phyloP scores from a whole-genome alignment of 2,113 vertebrate species.

The Pomatorhinus ruficollis region DNA sequence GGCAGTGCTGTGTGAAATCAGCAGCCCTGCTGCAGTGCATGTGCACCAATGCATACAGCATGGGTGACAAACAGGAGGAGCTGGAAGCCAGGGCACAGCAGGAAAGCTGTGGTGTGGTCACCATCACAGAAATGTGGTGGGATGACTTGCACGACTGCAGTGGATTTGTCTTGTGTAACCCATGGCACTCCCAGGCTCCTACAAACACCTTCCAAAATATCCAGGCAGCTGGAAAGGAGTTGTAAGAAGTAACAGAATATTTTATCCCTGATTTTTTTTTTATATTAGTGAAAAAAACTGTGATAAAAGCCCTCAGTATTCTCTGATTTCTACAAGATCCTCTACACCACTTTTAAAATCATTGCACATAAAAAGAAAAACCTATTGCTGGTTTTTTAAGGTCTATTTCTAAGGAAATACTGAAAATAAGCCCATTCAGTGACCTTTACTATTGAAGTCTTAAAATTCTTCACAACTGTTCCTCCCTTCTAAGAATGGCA shows the following conservation, averaged over 20 bases:
- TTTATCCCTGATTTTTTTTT: neutral
- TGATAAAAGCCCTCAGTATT: neutral
- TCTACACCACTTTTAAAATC: neutral
- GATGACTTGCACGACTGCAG: too few relatives aligned
- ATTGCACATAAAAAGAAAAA: neutral
- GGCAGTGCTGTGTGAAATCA: too few relatives aligned
- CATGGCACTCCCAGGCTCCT: neutral
- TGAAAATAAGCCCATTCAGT: neutral
- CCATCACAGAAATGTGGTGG: too few relatives aligned
- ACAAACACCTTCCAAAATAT: neutral
- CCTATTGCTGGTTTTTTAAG: neutral
- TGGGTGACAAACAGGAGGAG: too few relatives aligned
- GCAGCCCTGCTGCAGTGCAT: too few relatives aligned
- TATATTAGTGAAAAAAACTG: neutral
- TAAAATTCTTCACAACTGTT: neutral
- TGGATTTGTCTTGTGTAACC: neutral
- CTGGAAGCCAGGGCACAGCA: too few relatives aligned
- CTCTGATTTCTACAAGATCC: neutral
- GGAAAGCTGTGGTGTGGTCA: too few relatives aligned
- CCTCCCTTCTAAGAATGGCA: neutral
- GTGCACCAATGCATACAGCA: too few relatives aligned
- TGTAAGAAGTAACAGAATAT: neutral
- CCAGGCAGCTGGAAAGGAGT: neutral
- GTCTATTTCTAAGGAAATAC: neutral
- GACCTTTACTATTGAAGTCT: neutral